phyloP scores from a whole-genome alignment of 2,113 vertebrate genomes.

The Oncorhynchus nerka region DNA sequence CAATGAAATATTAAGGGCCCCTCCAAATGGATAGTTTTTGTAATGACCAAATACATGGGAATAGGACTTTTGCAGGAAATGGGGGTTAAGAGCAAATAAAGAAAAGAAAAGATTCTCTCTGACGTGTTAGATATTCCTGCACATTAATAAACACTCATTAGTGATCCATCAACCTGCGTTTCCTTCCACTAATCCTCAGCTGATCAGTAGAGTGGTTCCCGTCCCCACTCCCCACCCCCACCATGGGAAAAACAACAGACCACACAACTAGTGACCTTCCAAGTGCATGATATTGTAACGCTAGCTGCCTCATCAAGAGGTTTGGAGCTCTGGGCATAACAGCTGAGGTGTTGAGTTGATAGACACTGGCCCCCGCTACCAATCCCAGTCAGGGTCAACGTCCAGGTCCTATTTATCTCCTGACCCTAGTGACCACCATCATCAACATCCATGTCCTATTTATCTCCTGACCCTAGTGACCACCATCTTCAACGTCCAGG shows the following conservation, averaged over 20 bases:
- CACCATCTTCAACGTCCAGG: no score
- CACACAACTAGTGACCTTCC: not conserved
- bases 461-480: no score
- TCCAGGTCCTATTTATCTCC: no score
- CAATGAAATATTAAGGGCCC: not conserved
- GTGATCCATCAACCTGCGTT: slow-evolving; percentile 15
- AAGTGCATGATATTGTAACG: no score
- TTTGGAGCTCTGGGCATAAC: no score
- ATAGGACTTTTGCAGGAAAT: slow-evolving; percentile 29
- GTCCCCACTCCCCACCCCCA: not conserved
- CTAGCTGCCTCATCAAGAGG: no score
- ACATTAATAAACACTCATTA: slow-evolving; percentile 31
- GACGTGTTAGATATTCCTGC: slow-evolving; percentile 27
- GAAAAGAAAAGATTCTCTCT: slow-evolving; percentile 25
- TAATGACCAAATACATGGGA: not conserved
- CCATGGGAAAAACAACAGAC: not conserved
- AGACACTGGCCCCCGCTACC: no score
- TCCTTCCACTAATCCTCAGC: slow-evolving; percentile 13
- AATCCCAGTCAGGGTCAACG: no score
- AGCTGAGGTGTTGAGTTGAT: no score
- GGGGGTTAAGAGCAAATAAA: slow-evolving; percentile 39
- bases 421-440: no score
- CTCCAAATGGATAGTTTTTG: not conserved
- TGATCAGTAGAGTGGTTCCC: not conserved
- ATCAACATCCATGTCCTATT: no score